These are phyloP conservation scores for Crematogaster levior DNA, from an alignment of 2,888 invertebrate species.

Conservation along the genomic window DNA sequence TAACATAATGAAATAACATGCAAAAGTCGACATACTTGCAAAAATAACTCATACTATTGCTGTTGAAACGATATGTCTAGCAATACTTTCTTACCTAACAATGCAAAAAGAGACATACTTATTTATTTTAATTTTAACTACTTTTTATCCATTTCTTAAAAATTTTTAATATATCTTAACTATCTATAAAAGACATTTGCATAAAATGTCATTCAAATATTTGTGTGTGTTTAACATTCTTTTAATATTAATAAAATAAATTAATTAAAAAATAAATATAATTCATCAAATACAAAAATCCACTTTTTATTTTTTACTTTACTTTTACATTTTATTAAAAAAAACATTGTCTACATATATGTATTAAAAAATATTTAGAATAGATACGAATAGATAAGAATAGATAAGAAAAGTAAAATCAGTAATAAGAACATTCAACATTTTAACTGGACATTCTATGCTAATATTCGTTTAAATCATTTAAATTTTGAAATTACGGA, in stretches of 20 bases:
- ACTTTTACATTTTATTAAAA: too few species aligned
- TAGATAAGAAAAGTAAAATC: not conserved
- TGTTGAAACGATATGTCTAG: not conserved
- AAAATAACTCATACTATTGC: conserved; percentile 3
- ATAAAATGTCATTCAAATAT: not conserved
- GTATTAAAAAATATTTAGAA: not conserved
- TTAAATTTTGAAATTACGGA: not conserved
- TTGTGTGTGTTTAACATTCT: not conserved
- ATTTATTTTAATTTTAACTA: not conserved
- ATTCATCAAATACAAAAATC: not conserved
- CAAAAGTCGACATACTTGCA: conserved; percentile 3
- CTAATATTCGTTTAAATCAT: not conserved
- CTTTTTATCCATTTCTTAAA: not conserved
- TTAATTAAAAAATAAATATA: not conserved
- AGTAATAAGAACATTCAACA: not conserved
- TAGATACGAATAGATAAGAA: too few species aligned
- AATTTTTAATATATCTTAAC: not conserved
- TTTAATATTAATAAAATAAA: not conserved
- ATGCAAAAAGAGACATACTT: not conserved
- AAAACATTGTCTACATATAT: not conserved
- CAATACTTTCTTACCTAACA: not conserved
- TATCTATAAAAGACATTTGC: not conserved
- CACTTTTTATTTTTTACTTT: not conserved
- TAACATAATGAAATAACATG: not conserved
- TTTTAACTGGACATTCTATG: not conserved